Evolutionary conservation across 2,888 invertebrate species (phyloP).

Genomic region (Eupithecia centaureata): DNA sequence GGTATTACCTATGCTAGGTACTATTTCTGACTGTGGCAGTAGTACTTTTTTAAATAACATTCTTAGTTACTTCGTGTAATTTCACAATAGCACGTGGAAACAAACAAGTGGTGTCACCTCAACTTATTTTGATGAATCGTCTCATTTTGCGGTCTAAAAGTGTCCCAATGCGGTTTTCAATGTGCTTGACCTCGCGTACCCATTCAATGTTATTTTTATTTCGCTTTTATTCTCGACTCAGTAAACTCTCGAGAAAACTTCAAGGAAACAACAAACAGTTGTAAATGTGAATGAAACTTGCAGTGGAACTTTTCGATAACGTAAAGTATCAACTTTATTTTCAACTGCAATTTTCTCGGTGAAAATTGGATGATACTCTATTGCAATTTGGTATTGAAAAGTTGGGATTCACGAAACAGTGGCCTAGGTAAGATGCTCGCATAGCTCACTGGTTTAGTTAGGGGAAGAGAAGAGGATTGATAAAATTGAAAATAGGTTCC

Average conservation of each 20-base stretch:
- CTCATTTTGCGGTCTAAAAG: constrained; percentile 26
- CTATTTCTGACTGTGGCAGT: neutral
- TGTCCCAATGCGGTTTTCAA: constrained; percentile 24
- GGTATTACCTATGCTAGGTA: no score
- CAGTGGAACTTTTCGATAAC: neutral
- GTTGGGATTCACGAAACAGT: no score
- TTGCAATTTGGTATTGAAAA: neutral
- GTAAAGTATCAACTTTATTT: neutral
- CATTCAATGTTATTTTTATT: constrained; percentile 14
- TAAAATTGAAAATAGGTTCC: neutral
- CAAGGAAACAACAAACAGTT: constrained; percentile 11
- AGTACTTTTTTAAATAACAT: neutral
- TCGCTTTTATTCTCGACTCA: neutral
- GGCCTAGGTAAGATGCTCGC: no score
- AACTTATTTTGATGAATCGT: constrained; percentile 15
- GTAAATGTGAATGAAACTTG: constrained; percentile 11
- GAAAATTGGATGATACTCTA: constrained; percentile 1
- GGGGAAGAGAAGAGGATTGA: neutral
- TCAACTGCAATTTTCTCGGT: neutral
- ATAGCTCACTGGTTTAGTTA: neutral
- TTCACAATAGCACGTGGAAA: constrained; percentile 5
- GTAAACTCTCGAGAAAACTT: constrained; percentile 13
- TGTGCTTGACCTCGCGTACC: constrained; percentile 1
- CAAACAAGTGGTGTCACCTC: constrained; percentile 24
- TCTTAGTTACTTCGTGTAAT: neutral